A percentile compares a stretch with the other conserved stretches of the same genome.
Conservation (phyloP, 2,888 invertebrate species). For the Callyntrura guangdongensis region DNA sequence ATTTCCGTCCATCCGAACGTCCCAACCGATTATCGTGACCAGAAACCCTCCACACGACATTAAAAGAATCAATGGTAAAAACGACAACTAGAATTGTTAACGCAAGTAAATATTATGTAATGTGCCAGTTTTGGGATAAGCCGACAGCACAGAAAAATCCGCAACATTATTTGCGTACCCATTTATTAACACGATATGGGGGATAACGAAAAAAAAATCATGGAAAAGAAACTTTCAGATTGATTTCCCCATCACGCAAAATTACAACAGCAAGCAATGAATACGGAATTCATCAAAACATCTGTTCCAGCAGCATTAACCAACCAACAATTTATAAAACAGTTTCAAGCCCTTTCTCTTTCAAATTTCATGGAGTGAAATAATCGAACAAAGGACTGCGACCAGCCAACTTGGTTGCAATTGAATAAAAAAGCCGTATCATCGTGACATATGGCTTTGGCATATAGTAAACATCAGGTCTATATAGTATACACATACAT, state of each 20-base stretch:
- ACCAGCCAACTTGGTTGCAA: neutral
- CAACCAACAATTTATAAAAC: neutral
- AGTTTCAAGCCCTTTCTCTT: neutral
- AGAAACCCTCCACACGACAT: neutral
- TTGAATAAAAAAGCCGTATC: conserved; percentile 25
- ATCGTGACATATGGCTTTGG: conserved; percentile 47
- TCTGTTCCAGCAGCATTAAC: neutral
- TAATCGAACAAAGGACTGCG: conserved; percentile 1
- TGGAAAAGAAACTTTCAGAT: too few species aligned
- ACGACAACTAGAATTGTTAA: too few species aligned
- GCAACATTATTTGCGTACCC: too few species aligned
- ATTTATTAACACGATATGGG: too few species aligned
- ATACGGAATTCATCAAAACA: neutral
- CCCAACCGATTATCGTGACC: conserved; percentile 55
- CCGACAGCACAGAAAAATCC: neutral
- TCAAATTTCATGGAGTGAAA: conserved; percentile 14
- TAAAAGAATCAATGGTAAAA: too few species aligned
- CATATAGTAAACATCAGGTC: neutral
- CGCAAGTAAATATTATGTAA: too few species aligned
- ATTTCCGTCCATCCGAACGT: conserved; percentile 44
- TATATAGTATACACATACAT: neutral
- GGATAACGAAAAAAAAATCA: too few species aligned
- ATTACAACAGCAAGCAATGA: too few species aligned
- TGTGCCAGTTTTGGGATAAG: neutral
- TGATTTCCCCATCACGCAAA: too few species aligned